phyloP scores from a whole-genome alignment of 2,888 invertebrate genomes.

The Orgyia antiqua region DNA sequence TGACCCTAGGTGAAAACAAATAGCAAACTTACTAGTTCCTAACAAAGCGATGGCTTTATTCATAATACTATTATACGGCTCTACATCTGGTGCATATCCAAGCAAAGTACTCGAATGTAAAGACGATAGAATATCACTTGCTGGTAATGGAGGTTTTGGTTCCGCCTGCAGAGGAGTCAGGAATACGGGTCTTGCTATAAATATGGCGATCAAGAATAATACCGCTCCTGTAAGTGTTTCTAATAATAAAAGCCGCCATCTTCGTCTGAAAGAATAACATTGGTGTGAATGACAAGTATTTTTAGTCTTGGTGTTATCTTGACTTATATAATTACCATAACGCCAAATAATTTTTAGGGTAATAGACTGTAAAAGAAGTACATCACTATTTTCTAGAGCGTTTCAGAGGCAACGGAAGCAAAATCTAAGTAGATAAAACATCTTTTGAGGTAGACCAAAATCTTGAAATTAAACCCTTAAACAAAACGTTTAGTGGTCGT shows the following conservation, averaged over 20 bases:
- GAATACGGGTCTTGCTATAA: constrained; percentile 55
- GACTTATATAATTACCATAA: too few relatives aligned
- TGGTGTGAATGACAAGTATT: too few relatives aligned
- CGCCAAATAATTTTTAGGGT: too few relatives aligned
- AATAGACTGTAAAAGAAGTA: too few relatives aligned
- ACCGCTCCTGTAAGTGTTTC: constrained; percentile 40
- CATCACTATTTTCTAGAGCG: too few relatives aligned
- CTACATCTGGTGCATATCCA: constrained; percentile 45
- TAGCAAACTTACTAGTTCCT: constrained; percentile 34
- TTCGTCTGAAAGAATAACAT: constrained; percentile 35
- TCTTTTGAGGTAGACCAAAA: background rate
- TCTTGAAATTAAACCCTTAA: background rate
- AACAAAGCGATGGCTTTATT: constrained; percentile 31
- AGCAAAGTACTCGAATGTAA: constrained; percentile 35
- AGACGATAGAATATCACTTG: constrained; percentile 34
- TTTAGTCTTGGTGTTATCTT: too few relatives aligned
- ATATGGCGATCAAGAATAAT: constrained; percentile 37
- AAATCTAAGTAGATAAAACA: too few relatives aligned
- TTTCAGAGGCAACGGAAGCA: too few relatives aligned
- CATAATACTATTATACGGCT: constrained; percentile 41
- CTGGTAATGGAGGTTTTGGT: constrained; percentile 37
- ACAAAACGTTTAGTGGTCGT: too few relatives aligned
- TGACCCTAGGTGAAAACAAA: too few relatives aligned
- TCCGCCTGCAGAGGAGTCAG: constrained; percentile 47
- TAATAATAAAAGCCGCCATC: constrained; percentile 41